Evolutionary conservation across 2,113 vertebrate genomes (phyloP), one percentile per base, ranked within the genome.

Genomic region (Sitta europaea): DNA sequence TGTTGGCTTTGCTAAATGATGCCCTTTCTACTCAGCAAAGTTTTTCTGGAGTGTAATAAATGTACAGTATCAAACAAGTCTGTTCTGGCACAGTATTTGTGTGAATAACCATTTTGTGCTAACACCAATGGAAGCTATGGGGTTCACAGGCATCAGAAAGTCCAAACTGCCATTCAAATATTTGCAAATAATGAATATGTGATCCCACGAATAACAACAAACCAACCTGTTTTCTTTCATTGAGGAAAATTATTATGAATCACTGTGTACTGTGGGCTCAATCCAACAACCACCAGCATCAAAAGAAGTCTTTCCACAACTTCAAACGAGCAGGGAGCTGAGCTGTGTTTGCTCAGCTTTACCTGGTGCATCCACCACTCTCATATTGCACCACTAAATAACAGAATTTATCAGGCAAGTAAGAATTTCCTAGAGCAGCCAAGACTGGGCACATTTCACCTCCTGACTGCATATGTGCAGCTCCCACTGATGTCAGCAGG

Each of bases 161-260:
- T 68, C 86, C 96, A 80, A 80, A 59, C 57, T 96, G 88, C 57
- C 94, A 86, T 67, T 92, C 86, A 93, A 93, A 86, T 96, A 93
- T 86, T 86, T 86, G 82, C 92, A 95, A 96, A 96, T 90, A 93
- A 83, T 90, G 85, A 92, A 47, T 93, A 76, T 93, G 82, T 83
- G 90, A 77, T 88, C 93, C 96, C 94, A 90, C 90, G 93, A 96
- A 96, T 75, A 97, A 93, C 85, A 96, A 95, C 93, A 96, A 95
- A 88, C 88, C 75, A 58, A 86, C 53, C 75, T 50, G 61, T 48
- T 25, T 95, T 72, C 86, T 96, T 96, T 96, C 95, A 95, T 92
- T 96, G 94, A 96, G 79, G 93, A 96, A 96, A 96, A 96, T 94
- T 36, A 77, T 96, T 94, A 88, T 96, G 93, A 96, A 96, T 97